Conservation (phyloP, 2,888 invertebrate species). For the Cantharis nigra region DNA sequence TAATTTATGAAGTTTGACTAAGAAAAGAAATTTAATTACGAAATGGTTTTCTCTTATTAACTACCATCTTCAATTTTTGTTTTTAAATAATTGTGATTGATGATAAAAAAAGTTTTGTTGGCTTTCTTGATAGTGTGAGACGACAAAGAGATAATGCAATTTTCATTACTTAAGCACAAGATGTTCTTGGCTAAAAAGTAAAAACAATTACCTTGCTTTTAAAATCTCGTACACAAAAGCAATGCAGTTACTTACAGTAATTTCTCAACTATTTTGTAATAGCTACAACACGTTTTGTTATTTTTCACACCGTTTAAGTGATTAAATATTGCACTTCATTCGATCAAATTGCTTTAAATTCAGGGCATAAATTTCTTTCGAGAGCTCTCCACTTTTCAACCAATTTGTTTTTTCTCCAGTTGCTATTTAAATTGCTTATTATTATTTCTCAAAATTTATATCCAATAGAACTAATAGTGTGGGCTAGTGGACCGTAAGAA, state of each 20-base stretch:
- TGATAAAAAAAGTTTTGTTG: neutral
- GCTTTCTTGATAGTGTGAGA: neutral
- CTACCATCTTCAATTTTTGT: neutral
- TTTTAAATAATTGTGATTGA: neutral
- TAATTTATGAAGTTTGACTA: neutral
- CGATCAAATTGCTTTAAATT: neutral
- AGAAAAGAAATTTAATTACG: neutral
- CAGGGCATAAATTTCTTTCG: too few species aligned
- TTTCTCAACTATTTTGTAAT: neutral
- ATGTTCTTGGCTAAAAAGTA: neutral
- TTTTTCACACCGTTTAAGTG: neutral
- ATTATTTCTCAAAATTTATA: too few species aligned
- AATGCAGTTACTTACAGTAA: neutral
- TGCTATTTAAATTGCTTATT: too few species aligned
- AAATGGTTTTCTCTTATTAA: neutral
- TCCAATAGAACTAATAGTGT: too few species aligned
- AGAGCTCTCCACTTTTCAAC: neutral
- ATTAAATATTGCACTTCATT: neutral
- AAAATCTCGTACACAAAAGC: slow-evolving; percentile 9
- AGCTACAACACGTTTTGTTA: neutral
- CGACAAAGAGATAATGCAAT: neutral
- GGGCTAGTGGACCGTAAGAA: too few species aligned
- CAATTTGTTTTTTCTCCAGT: neutral
- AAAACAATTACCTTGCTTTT: slow-evolving; percentile 19
- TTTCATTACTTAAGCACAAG: neutral